Evolutionary conservation across 2,888 invertebrate species (phyloP).

Genomic region (Leptarthrus brevirostris): DNA sequence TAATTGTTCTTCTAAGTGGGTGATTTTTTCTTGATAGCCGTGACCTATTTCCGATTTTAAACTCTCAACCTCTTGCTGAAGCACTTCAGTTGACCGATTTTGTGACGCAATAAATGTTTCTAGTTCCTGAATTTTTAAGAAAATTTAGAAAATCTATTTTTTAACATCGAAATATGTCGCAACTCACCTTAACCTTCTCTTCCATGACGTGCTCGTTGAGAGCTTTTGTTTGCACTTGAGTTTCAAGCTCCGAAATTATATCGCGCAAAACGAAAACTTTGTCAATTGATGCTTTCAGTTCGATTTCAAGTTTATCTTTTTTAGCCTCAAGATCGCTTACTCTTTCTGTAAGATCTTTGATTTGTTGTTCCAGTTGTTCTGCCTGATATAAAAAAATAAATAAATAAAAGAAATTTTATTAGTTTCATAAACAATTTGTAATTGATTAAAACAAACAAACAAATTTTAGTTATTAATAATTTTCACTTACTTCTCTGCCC

Average conservation of each 20-base stretch:
- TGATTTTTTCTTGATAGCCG: constrained; percentile 62
- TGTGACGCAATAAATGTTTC: constrained; percentile 63
- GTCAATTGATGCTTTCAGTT: constrained; percentile 80
- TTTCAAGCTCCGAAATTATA: constrained; percentile 81
- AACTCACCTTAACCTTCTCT: constrained; percentile 67
- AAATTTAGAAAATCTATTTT: constrained; percentile 18
- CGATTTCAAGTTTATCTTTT: constrained; percentile 75
- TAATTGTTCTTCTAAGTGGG: constrained; percentile 67
- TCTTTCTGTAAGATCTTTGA: constrained; percentile 75
- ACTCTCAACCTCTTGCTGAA: constrained; percentile 63
- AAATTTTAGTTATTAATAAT: constrained; percentile 14
- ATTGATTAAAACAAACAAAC: not conserved
- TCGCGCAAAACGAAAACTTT: constrained; percentile 81
- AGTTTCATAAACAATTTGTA: not conserved
- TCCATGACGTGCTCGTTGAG: constrained; percentile 73
- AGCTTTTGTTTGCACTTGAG: constrained; percentile 77
- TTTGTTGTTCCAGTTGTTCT: constrained; percentile 81
- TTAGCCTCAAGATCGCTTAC: constrained; percentile 73
- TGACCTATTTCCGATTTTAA: constrained; percentile 63
- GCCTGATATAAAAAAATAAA: constrained; percentile 68
- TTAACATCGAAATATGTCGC: not conserved
- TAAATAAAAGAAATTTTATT: not conserved
- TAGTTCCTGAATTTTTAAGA: constrained; percentile 58
- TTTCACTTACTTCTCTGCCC: constrained; percentile 32
- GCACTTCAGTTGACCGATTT: constrained; percentile 62